Conservation (phyloP, 2,888 invertebrate species). For the Agrotis ipsilon region DNA sequence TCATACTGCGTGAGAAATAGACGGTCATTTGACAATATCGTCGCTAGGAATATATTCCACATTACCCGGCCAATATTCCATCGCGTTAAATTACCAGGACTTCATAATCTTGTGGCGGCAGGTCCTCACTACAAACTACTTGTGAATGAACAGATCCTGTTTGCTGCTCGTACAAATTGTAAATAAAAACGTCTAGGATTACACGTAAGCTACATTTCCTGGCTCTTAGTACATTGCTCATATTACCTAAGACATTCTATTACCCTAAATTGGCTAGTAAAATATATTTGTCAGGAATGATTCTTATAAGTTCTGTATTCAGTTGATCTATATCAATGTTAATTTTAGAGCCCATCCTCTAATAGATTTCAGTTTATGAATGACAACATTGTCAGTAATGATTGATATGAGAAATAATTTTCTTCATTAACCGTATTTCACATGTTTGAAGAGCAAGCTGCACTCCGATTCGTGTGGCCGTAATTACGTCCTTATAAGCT, state of each 20-base stretch:
- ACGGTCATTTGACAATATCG: conserved; percentile 84
- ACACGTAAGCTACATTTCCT: conserved; percentile 58
- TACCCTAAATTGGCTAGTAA: conserved; percentile 13
- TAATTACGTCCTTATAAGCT: conserved; percentile 87
- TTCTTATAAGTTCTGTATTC: background rate
- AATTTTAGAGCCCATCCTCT: background rate
- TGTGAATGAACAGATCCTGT: conserved; percentile 70
- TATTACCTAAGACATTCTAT: conserved; percentile 34
- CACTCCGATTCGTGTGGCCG: conserved; percentile 76
- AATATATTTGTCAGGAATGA: background rate
- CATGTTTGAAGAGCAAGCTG: conserved; percentile 52
- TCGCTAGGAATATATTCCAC: conserved; percentile 77
- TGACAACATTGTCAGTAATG: conserved; percentile 16
- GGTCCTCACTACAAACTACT: conserved; percentile 67
- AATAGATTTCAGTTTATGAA: no score
- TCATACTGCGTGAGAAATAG: conserved; percentile 87
- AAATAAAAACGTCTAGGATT: conserved; percentile 60
- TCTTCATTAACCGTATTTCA: conserved; percentile 44
- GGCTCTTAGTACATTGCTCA: conserved; percentile 42
- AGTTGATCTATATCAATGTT: background rate
- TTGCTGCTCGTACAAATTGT: conserved; percentile 56
- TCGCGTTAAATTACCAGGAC: conserved; percentile 75
- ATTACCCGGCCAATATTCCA: conserved; percentile 75
- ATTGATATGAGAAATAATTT: conserved; percentile 37
- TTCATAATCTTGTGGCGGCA: conserved; percentile 76